These are phyloP conservation scores for Macropodus opercularis DNA, from an alignment of 2,797 vertebrate species.

Conservation along the genomic window DNA sequence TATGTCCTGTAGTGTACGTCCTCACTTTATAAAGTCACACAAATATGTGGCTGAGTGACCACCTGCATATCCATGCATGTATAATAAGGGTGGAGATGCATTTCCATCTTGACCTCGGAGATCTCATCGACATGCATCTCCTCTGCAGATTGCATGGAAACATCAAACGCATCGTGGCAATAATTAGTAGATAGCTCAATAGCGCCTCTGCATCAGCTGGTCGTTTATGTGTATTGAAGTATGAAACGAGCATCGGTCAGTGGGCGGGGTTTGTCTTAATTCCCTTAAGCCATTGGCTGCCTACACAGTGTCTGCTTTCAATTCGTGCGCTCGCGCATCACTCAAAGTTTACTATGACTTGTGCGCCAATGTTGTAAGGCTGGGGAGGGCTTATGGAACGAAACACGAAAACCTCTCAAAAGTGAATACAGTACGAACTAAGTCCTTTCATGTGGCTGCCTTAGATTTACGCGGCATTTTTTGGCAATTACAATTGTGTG, in stretches of 20 bases:
- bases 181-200: conserved; percentile 43
- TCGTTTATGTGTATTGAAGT: conserved; percentile 48
- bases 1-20: neutral
- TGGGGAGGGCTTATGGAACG: conserved; percentile 46
- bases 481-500: neutral
- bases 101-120: conserved; percentile 32
- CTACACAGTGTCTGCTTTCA: conserved; percentile 65
- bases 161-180: conserved; percentile 40
- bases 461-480: neutral
- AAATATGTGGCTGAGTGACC: neutral
- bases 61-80: neutral
- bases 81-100: conserved; percentile 8
- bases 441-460: neutral
- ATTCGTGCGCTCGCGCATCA: conserved; percentile 58
- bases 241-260: conserved; percentile 46
- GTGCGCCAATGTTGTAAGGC: conserved; percentile 57
- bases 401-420: conserved; percentile 34
- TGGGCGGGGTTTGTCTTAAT: conserved; percentile 42
- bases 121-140: conserved; percentile 7
- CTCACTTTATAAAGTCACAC: neutral
- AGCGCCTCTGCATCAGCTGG: conserved; percentile 60
- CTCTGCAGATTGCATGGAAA: conserved; percentile 24
- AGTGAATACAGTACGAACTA: no score
- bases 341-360: conserved; percentile 67
- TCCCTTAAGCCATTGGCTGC: conserved; percentile 74